phyloP scores from a whole-genome alignment of 2,888 invertebrate species.

The Balanococcus diminutus region DNA sequence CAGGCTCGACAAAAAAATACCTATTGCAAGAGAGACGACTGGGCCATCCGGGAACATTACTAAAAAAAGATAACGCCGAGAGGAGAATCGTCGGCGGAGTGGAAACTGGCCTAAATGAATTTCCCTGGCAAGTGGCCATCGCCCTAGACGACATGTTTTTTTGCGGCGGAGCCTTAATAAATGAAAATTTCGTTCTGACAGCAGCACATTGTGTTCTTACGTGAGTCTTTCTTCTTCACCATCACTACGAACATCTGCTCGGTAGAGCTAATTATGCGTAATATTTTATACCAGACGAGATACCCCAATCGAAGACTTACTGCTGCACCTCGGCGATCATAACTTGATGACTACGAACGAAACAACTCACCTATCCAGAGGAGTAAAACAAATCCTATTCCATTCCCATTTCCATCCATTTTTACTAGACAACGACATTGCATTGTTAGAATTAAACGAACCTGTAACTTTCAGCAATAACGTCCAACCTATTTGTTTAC shows the following conservation, averaged over 20 bases:
- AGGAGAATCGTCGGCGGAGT: constrained; percentile 61
- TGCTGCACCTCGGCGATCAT: constrained; percentile 60
- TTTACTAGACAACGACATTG: constrained; percentile 62
- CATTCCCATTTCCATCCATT: constrained; percentile 62
- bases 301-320: constrained; percentile 59
- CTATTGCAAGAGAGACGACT: constrained; percentile 46
- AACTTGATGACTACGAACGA: constrained; percentile 60
- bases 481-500: constrained; percentile 62
- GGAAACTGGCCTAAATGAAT: constrained; percentile 60
- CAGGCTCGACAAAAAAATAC: constrained; percentile 54
- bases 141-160: constrained; percentile 61
- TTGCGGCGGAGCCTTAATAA: constrained; percentile 62
- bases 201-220: constrained; percentile 62
- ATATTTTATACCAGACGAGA: constrained; percentile 58
- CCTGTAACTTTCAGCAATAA: constrained; percentile 60
- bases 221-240: constrained; percentile 58
- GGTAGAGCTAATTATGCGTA: not conserved
- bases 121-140: constrained; percentile 62
- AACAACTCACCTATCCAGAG: constrained; percentile 59
- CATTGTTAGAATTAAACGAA: constrained; percentile 60
- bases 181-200: constrained; percentile 60
- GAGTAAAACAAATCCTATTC: constrained; percentile 60
- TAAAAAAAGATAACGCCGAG: constrained; percentile 44
- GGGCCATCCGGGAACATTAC: not conserved
- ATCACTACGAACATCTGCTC: not conserved